Evolutionary conservation across 2,888 invertebrate species (phyloP).

Genomic region (Lepetodrilus schrolli): DNA sequence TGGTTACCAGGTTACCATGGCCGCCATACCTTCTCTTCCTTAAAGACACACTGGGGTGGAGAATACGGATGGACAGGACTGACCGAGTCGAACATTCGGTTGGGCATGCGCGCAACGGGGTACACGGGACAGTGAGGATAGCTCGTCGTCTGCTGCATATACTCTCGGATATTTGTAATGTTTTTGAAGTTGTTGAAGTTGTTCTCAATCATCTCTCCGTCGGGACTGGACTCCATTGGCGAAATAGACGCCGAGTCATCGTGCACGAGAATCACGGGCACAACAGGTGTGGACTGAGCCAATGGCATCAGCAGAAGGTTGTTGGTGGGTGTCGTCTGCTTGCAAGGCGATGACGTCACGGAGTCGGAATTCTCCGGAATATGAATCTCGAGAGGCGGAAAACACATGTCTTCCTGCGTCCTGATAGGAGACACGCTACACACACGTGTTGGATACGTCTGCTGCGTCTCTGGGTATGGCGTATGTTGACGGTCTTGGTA

Average conservation of each 20-base stretch:
- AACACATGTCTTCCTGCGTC: neutral
- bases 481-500: neutral
- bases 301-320: slow-evolving; percentile 4
- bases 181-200: slow-evolving; percentile 10
- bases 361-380: slow-evolving; percentile 7
- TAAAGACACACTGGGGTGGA: slow-evolving; percentile 27
- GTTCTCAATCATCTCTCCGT: neutral
- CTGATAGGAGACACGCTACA: neutral
- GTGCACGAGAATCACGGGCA: neutral
- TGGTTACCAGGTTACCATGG: slow-evolving; percentile 24
- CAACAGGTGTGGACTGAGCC: slow-evolving; percentile 22
- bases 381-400: slow-evolving; percentile 7
- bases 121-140: neutral
- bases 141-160: slow-evolving; percentile 16
- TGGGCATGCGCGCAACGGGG: neutral
- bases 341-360: slow-evolving; percentile 6
- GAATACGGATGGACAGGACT: neutral
- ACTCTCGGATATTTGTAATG: slow-evolving; percentile 13
- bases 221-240: neutral
- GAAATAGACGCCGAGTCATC: neutral
- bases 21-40: slow-evolving; percentile 32
- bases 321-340: neutral
- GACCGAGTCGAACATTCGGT: neutral
- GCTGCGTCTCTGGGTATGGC: neutral
- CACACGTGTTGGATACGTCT: neutral